These are phyloP conservation scores for Apogon hyalosoma DNA, from an alignment of 2,797 vertebrate species.

Conservation along the genomic window DNA sequence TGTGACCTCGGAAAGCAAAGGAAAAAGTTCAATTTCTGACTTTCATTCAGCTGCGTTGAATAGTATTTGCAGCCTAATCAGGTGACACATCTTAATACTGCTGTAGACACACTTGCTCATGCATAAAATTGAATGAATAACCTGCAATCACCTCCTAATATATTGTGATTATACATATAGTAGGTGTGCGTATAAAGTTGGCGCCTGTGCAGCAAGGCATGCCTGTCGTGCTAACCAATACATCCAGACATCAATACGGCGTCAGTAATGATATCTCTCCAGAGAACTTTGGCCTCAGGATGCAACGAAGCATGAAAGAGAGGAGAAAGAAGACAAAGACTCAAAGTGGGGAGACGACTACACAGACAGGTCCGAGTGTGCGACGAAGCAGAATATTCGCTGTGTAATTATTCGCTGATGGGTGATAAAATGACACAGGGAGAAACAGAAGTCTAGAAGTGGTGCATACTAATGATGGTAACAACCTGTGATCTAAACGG, in stretches of 20 bases:
- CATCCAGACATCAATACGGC: slow-evolving; percentile 54
- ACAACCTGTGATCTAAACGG: slow-evolving; percentile 26
- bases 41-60: background rate
- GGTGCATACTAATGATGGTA: slow-evolving; percentile 54
- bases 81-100: slow-evolving; percentile 14
- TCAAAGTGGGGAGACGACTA: slow-evolving; percentile 31
- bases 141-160: slow-evolving; percentile 31
- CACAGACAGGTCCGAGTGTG: slow-evolving; percentile 27
- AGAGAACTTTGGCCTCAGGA: slow-evolving; percentile 51
- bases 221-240: slow-evolving; percentile 23
- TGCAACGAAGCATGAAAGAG: slow-evolving; percentile 52
- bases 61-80: background rate
- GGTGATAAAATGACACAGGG: slow-evolving; percentile 61
- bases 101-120: slow-evolving; percentile 13
- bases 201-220: slow-evolving; percentile 32
- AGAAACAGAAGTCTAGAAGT: slow-evolving; percentile 34
- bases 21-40: slow-evolving; percentile 21
- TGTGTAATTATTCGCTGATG: slow-evolving; percentile 63
- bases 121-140: slow-evolving; percentile 32
- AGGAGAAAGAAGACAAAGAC: slow-evolving; percentile 58
- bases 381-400: slow-evolving; percentile 46
- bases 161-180: slow-evolving; percentile 24
- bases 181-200: slow-evolving; percentile 18
- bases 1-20: slow-evolving; percentile 8
- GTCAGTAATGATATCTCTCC: slow-evolving; percentile 60